These are phyloP conservation scores for Poeciliopsis occidentalis DNA, from an alignment of 2,113 vertebrate species.

Conservation along the genomic window DNA sequence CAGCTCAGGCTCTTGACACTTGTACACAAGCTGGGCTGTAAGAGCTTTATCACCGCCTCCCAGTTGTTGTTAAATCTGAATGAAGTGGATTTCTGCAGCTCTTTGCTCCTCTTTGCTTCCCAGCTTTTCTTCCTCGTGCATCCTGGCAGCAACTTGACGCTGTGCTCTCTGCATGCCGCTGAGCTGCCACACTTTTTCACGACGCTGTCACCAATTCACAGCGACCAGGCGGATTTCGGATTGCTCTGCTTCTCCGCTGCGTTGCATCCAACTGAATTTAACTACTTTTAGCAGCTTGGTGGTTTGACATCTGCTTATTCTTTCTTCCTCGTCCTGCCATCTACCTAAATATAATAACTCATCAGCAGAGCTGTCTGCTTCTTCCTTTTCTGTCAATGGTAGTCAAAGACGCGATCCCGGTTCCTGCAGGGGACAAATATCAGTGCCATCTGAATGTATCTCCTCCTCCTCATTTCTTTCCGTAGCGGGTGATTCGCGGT, in stretches of 20 bases:
- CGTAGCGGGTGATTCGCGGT: conserved; percentile 90
- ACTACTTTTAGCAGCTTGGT: conserved; percentile 48
- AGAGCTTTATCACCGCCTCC: conserved; percentile 18
- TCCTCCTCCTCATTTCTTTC: conserved; percentile 75
- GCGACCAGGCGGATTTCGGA: conserved; percentile 26
- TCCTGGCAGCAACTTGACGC: conserved; percentile 28
- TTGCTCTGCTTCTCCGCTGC: conserved; percentile 21
- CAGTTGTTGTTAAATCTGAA: conserved; percentile 28
- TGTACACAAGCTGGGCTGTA: conserved; percentile 8
- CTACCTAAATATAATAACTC: conserved; percentile 55
- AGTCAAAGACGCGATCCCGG: conserved; percentile 49
- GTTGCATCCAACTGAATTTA: conserved; percentile 28
- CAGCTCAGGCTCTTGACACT: conserved; percentile 9
- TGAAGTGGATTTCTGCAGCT: conserved; percentile 47
- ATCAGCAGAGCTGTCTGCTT: conserved; percentile 48
- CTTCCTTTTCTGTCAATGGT: conserved; percentile 66
- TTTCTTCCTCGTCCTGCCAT: conserved; percentile 34
- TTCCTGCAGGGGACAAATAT: conserved; percentile 51
- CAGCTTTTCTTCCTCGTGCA: conserved; percentile 16
- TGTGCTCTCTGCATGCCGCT: conserved; percentile 28
- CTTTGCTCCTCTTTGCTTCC: conserved; percentile 37
- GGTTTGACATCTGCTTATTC: conserved; percentile 34
- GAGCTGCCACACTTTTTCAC: neutral
- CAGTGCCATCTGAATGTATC: conserved; percentile 68
- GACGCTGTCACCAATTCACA: conserved; percentile 13